Evolutionary conservation across 2,113 vertebrate species (phyloP), one percentile per base, ranked within the genome.

Genomic region (Picathartes gymnocephalus): DNA sequence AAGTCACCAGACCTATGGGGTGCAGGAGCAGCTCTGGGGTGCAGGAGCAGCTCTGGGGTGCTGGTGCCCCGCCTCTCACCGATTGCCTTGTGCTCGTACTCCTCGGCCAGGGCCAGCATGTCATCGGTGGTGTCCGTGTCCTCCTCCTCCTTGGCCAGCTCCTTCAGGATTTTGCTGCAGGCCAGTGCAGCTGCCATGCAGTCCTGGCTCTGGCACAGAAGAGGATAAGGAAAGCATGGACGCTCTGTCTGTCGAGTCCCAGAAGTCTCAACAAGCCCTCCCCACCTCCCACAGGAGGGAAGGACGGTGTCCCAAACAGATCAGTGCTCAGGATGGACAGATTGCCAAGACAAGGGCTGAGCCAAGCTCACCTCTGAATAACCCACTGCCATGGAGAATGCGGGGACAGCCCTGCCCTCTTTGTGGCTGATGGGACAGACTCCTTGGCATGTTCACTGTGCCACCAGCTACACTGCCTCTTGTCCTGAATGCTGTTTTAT

Each of bases 101-200:
- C 97, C 35, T 97, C 94, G 0, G 99, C 99, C 22, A 99, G 97
- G 9, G 97, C 95, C 91, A 93, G 85, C 99, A 99, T 99, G 15
- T 98, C 97, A 14, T 98, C 98, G 0, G 95, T 96, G 65, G 98
- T 98, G 54, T 99, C 99, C 0, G 98, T 98, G 81, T 99, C 98
- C 3, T 96, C 98, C 84, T 97, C 98, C 86, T 99, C 98, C 89
- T 92, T 91, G 31, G 99, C 98, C 51, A 99, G 96, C 62, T 98
- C 99, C 96, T 98, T 99, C 94, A 99, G 97, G 95, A 99, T 99
- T 97, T 98, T 99, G 97, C 98, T 99, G 97, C 99, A 99, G 58
- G 98, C 99, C 94, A 99, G 96, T 1, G 99, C 99, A 0, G 99
- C 98, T 0, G 87, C 98, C 10, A 97, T 98, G 90, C 98, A 98